These are phyloP conservation scores for Lophius americanus DNA, from an alignment of 2,797 vertebrate species.

Conservation along the genomic window DNA sequence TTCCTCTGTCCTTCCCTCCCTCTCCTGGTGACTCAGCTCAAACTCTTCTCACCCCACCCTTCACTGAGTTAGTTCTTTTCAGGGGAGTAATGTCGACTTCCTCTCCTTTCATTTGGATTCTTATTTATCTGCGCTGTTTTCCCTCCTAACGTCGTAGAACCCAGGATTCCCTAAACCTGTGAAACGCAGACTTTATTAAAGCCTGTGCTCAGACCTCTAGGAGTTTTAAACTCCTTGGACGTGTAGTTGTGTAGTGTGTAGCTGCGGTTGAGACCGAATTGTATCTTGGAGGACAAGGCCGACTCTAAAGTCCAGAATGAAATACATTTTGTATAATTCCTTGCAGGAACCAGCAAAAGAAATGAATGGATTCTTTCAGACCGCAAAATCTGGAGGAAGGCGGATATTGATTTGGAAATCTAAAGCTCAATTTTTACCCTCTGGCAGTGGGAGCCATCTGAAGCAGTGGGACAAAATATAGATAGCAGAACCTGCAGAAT, in stretches of 20 bases:
- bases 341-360: neutral
- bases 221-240: neutral
- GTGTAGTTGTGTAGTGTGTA: neutral
- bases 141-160: neutral
- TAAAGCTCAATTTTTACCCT: too few species aligned
- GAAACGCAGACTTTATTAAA: neutral
- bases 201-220: neutral
- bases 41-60: slow-evolving; percentile 25
- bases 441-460: neutral
- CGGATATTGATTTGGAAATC: neutral
- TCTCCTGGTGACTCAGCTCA: slow-evolving; percentile 4
- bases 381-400: neutral
- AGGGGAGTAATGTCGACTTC: slow-evolving; percentile 24
- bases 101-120: slow-evolving; percentile 8
- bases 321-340: neutral
- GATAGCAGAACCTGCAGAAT: neutral
- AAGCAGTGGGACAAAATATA: neutral
- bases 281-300: neutral
- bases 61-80: slow-evolving; percentile 14
- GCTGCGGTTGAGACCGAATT: neutral
- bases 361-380: neutral
- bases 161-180: slow-evolving; percentile 2
- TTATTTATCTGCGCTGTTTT: slow-evolving; percentile 4
- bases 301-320: neutral
- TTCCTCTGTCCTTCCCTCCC: neutral